Base-by-base conservation (phyloP, 1,140 invertebrate genomes). In the Drosophila funebris region DNA sequence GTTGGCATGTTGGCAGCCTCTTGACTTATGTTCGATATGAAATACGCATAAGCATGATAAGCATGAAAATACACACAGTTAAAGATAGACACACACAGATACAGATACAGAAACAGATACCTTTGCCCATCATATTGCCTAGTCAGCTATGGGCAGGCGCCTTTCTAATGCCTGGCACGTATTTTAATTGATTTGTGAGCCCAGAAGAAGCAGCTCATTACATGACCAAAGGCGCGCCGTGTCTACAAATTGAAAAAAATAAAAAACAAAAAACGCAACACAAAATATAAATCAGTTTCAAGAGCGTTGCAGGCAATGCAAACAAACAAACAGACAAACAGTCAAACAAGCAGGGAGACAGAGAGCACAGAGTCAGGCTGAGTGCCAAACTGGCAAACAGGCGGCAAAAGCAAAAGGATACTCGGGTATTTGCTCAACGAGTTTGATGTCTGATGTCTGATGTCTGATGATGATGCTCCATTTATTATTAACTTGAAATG, bases 401-500 rank as follows among this genome's bases (percentile, higher is more conserved):
- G 9, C 14, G 33, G 24, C 37, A 37, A 36, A n/a, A 69, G 67
- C 77, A 63, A 77, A 76, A 79, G 76, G 81, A 82, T 78, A 72
- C 72, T 76, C 58, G 63, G 50, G 62, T 58, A 78, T 85, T 85
- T 87, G 83, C 75, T 88, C 54, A 70, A 75, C 84, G 81, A 84
- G 82, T 81, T 85, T 85, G 82, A 85, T 88, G 84, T 77, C 84
- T 88, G 76, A 79, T 81, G 85, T n/a, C n/a, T 85, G 82, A 85
- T 88, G 84, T 77, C 84, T 88, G 76, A 79, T 81, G 85, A 82
- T 85, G 85, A 82, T 90, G 87, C 87, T 87, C 82, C 87, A 90
- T 90, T 90, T 90, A 90, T 90, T 90, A 90, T 90, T 90, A 90
- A 90, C 87, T 90, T 82, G 87, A 90, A 90, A 90, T 90, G 87